Conservation (phyloP, 1,140 invertebrate genomes). For the Sycobia sp. region DNA sequence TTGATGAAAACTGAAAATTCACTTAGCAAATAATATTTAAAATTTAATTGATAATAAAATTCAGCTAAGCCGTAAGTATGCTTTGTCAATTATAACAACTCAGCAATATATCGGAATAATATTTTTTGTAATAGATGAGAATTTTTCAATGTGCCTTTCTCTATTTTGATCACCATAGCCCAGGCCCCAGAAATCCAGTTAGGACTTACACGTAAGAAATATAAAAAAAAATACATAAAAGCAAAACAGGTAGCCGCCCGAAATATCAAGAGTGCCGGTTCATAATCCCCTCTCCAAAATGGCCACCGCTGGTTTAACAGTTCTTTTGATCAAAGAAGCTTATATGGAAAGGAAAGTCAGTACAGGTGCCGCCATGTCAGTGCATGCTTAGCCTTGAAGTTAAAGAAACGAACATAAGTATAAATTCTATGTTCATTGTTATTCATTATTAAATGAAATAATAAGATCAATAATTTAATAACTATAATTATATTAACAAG, state of each 20-base stretch:
- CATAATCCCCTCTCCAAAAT: constrained; percentile 58
- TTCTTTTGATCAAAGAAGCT: constrained; percentile 49
- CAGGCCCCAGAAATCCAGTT: not conserved
- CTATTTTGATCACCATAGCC: not conserved
- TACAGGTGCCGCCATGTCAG: constrained; percentile 64
- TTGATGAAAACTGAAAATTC: too few relatives aligned
- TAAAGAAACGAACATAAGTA: constrained; percentile 33
- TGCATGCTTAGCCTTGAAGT: constrained; percentile 59
- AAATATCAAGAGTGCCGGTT: constrained; percentile 30
- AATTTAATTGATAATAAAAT: too few relatives aligned
- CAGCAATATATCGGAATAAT: too few relatives aligned
- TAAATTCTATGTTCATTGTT: too few relatives aligned
- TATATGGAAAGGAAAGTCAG: constrained; percentile 53
- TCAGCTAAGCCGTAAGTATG: too few relatives aligned
- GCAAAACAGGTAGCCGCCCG: constrained; percentile 1
- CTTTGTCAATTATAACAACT: too few relatives aligned
- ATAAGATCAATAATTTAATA: too few relatives aligned
- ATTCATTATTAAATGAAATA: too few relatives aligned
- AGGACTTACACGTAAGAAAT: not conserved
- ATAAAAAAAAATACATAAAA: not conserved
- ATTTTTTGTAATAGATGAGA: too few relatives aligned
- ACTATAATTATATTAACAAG: too few relatives aligned
- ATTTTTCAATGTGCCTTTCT: too few relatives aligned
- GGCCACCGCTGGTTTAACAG: constrained; percentile 53
- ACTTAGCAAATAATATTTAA: too few relatives aligned